phyloP scores from a whole-genome alignment of 2,113 vertebrate species.

The Pelusios castaneus region DNA sequence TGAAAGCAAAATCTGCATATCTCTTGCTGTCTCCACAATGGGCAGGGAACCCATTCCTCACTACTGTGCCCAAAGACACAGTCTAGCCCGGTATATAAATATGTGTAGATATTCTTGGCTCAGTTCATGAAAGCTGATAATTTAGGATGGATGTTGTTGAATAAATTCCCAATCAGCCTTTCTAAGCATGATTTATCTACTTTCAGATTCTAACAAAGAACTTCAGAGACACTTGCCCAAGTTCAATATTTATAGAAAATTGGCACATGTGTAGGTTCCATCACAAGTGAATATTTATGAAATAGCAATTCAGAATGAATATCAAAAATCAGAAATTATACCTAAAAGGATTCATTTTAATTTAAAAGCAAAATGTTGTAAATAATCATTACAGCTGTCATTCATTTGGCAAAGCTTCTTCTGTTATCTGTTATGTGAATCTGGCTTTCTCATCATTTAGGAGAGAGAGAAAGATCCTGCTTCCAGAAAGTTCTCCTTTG shows the following conservation, averaged over 20 bases:
- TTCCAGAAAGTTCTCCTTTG: conserved; percentile 2
- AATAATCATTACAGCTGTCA: conserved; percentile 56
- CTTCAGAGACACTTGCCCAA: background rate
- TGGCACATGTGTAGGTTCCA: conserved; percentile 10
- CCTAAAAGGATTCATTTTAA: conserved; percentile 35
- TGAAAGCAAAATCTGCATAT: background rate
- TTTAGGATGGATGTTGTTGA: background rate
- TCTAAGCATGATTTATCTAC: background rate
- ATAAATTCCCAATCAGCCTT: background rate
- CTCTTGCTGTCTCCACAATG: background rate
- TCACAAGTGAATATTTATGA: conserved; percentile 20
- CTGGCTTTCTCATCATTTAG: conserved; percentile 36
- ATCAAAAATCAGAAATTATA: conserved; percentile 17
- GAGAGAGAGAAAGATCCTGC: background rate
- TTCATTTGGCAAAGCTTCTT: conserved; percentile 29
- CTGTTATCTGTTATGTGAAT: conserved; percentile 23
- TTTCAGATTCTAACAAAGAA: background rate
- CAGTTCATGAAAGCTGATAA: background rate
- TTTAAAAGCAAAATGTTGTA: conserved; percentile 29
- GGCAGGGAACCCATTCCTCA: background rate
- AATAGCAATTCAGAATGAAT: conserved; percentile 31
- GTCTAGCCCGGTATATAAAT: background rate
- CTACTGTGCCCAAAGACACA: background rate
- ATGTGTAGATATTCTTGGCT: background rate
- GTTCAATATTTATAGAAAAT: conserved; percentile 41